Evolutionary conservation across 2,113 vertebrate genomes (phyloP).

Genomic region (Bucco capensis): DNA sequence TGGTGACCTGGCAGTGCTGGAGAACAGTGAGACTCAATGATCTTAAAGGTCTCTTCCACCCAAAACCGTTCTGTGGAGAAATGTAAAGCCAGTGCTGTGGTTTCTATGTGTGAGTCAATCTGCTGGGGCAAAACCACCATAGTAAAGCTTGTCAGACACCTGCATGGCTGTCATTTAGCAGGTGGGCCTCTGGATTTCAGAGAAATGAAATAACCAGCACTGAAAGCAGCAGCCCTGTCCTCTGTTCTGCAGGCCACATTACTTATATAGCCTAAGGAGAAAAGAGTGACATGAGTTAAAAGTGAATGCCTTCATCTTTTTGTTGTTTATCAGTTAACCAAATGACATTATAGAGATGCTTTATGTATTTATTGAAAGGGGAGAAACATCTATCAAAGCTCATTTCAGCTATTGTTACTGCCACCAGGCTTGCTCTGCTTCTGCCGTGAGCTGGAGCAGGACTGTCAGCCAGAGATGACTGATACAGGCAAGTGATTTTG

Average conservation of each 20-base stretch:
- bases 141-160: not conserved
- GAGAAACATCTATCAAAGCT: constrained; percentile 48
- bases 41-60: too few relatives aligned
- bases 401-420: constrained; percentile 53
- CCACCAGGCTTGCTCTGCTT: constrained; percentile 41
- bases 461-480: constrained; percentile 61
- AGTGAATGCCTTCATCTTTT: constrained; percentile 47
- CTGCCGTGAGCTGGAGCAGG: constrained; percentile 21
- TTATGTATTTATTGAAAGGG: constrained; percentile 41
- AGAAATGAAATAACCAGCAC: not conserved
- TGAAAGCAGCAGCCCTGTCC: not conserved
- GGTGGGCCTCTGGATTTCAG: not conserved
- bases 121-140: not conserved
- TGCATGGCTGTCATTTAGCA: not conserved
- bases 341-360: constrained; percentile 53
- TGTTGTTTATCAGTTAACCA: constrained; percentile 58
- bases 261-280: not conserved
- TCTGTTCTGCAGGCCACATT: not conserved
- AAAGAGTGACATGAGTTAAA: constrained; percentile 46
- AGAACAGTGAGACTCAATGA: too few relatives aligned
- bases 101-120: not conserved
- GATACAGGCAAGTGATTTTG: constrained; percentile 62
- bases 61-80: too few relatives aligned
- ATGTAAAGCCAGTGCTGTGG: fast-evolving
- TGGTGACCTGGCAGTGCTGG: too few relatives aligned